Conservation (phyloP, 1,140 invertebrate species). For the Tetragonula clypearis region DNA sequence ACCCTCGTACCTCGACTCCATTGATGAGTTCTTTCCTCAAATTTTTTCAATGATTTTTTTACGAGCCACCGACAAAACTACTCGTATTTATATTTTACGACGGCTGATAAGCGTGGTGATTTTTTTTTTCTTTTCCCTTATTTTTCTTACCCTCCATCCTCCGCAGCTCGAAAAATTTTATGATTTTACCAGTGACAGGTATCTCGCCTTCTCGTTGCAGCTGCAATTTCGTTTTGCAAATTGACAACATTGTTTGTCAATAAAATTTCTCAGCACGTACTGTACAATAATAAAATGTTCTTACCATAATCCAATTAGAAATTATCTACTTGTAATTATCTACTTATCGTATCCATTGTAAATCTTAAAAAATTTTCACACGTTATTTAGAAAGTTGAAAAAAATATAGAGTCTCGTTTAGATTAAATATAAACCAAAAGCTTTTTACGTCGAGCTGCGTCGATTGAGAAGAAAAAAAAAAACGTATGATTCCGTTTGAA, state of each 20-base stretch:
- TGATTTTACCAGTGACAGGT: slow-evolving; percentile 51
- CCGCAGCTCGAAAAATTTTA: slow-evolving; percentile 39
- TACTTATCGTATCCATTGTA: no score
- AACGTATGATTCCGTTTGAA: no score
- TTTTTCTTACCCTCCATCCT: neutral
- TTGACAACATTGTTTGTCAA: neutral
- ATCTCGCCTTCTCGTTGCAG: neutral
- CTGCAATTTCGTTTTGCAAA: neutral
- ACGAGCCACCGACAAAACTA: slow-evolving; percentile 67
- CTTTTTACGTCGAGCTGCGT: no score
- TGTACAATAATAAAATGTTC: neutral
- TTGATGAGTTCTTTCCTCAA: neutral
- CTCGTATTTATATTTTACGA: slow-evolving; percentile 70
- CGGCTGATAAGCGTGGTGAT: slow-evolving; percentile 63
- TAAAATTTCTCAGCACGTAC: neutral
- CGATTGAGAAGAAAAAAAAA: no score
- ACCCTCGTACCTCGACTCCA: neutral
- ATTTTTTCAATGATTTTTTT: slow-evolving; percentile 75
- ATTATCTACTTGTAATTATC: no score
- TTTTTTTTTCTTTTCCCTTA: slow-evolving; percentile 32
- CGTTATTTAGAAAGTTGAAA: no score
- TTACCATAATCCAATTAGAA: no score
- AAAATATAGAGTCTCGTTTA: no score
- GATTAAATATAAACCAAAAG: no score
- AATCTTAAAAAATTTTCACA: no score